Evolutionary conservation across 2,888 invertebrate genomes (phyloP), one percentile per base, ranked within the genome.

Genomic region (Periphyllus acericola): DNA sequence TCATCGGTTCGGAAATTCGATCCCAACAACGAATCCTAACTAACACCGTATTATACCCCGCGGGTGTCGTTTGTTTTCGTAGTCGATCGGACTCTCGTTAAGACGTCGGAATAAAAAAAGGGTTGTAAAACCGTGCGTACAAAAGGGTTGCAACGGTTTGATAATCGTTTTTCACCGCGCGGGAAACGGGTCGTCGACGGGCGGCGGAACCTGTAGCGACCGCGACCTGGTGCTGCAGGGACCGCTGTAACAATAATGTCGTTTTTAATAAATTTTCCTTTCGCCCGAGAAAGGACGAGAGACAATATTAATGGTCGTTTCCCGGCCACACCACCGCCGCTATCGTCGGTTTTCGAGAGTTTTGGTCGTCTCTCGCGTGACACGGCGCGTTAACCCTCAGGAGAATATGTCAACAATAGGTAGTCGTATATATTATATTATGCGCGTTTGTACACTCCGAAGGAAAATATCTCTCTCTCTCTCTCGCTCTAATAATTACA

Each of bases 221-320:
- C 46, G 11, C 46, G 46, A 46, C 46, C 46, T 46, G 36, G n/a
- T n/a, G 46, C 46, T 46, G 46, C 46, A 46, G 14, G 46, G 46
- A 46, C 14, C 46, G 46, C 0, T 40, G 40, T 46, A 55, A 66
- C 25, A 76, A 6, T 9, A 40, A 40, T 40, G 14, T 46, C 46
- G 52, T 52, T 76, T 46, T 78, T 85, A 71, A 86, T 71, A 80
- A 40, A 86, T 32, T 72, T 72, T 72, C n/a, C 36, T 60, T n/a
- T 40, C 72, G 40, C n/a, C 21, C 17, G 52, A n/a, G 68, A 85
- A 78, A 85, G 36, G 71, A 46, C 36, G 14, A 46, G 46, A 36
- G 6, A 46, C 46, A 46, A 46, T 46, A 46, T 46, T 46, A 86
- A 86, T 72, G 85, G 71, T 55, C 19, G 34, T 36, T 78, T 60